Base-by-base conservation (phyloP, 1,140 invertebrate genomes). In the Manduca sexta region DNA sequence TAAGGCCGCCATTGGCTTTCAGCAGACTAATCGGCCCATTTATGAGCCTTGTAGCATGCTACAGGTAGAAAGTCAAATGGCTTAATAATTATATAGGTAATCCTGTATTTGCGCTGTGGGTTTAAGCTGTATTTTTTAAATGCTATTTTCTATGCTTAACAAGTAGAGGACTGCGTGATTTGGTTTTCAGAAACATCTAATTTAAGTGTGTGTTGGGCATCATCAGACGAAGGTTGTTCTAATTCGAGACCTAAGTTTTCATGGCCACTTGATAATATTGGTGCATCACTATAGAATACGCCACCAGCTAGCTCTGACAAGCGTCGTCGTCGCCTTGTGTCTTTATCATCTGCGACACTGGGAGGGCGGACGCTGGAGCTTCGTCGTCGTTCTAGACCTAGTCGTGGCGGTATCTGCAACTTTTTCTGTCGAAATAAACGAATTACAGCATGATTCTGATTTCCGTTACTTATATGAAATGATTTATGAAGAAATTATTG, bases 361-460 rank as follows among this genome's bases (percentile, higher is more conserved):
- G 81, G 81, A n/a, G 79, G 79, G 10, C 81, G 71, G 16, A 83
- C 72, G 37, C 79, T 83, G 2, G 81, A 84, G 49, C 79, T 82
- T 45, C 81, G 70, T 2, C 77, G 72, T 6, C 79, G 67, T 54
- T 80, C 74, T 13, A 66, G 62, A 0, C 79, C 76, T 31, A 84
- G 42, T 0, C 75, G 67, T 13, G 66, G 65, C 7, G 81, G 69
- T 4, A 84, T 43, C 29, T 62, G 64, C 46, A 84, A 56, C 21
- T 56, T 49, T 73, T 74, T 75, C 80, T 84, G 52, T 29, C 34
- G 21, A 7, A 35, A n/a, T 5, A 35, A 35, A 35, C 1, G 5
- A 12, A 35, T 12, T 34, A 3, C 8, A 26, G 4, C 21, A 26
- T 3, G 7, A 3, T 21, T 21, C 21, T 3, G 3, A 21, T 21